Evolutionary conservation across 2,888 invertebrate genomes (phyloP).

Genomic region (Drosophila parthenogenetica): DNA sequence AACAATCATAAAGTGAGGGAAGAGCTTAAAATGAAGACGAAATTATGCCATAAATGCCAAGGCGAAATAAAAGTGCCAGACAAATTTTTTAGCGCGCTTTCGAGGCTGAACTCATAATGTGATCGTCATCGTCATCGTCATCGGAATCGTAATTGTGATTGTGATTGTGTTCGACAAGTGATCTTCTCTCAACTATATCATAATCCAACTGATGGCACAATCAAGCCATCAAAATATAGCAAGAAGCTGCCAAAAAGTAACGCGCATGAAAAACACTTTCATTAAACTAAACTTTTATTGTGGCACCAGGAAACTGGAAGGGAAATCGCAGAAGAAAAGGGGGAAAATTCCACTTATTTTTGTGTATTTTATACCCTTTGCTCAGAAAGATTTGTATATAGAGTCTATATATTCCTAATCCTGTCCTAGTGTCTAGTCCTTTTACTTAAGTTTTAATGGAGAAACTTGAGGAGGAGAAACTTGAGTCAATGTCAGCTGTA

Average conservation of each 20-base stretch:
- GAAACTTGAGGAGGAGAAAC: no score
- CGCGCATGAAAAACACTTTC: conserved; percentile 71
- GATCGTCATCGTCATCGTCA: conserved; percentile 24
- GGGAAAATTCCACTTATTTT: not conserved
- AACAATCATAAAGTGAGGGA: not conserved
- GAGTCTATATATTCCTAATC: no score
- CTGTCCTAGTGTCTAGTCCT: no score
- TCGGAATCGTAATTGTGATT: conserved; percentile 28
- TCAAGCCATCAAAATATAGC: conserved; percentile 70
- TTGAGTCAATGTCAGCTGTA: no score
- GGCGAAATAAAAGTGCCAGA: conserved; percentile 58
- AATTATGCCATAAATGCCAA: conserved; percentile 78
- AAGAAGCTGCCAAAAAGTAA: conserved; percentile 14
- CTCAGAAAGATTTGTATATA: no score
- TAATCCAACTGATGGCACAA: conserved; percentile 70
- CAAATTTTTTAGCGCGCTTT: conserved; percentile 58
- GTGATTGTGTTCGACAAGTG: conserved; percentile 38
- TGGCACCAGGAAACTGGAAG: conserved; percentile 54
- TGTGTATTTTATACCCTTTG: no score
- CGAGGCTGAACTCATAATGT: conserved; percentile 48
- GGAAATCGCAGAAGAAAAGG: not conserved
- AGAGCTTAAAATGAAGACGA: conserved; percentile 40
- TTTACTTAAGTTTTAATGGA: no score
- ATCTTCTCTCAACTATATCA: conserved; percentile 56
- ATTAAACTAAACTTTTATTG: conserved; percentile 79